Conservation (phyloP, 2,888 invertebrate species). For the Agonopterix alstromeriana region DNA sequence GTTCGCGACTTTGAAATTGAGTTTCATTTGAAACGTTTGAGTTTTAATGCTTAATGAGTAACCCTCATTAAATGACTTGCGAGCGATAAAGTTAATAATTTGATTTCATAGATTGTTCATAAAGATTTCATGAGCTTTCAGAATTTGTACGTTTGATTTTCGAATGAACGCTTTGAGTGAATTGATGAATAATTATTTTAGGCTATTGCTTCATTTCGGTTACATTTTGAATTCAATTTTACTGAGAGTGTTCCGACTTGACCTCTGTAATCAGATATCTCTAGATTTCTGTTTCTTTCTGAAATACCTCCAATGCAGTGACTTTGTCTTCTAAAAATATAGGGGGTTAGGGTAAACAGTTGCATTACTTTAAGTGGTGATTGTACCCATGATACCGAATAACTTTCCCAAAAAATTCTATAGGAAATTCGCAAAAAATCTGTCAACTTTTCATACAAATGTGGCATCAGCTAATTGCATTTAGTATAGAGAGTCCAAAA, state of each 20-base stretch:
- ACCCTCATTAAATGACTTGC: constrained; percentile 31
- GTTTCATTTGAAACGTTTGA: constrained; percentile 29
- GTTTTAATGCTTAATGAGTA: constrained; percentile 38
- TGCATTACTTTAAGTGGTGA: too few species aligned
- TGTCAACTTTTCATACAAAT: too few species aligned
- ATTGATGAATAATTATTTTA: neutral
- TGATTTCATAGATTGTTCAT: constrained; percentile 18
- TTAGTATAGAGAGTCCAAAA: too few species aligned
- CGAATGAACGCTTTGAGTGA: neutral
- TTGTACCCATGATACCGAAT: too few species aligned
- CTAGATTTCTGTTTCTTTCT: neutral
- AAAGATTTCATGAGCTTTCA: constrained; percentile 6
- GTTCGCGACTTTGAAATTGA: constrained; percentile 29
- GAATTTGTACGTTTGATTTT: neutral
- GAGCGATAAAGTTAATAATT: constrained; percentile 26
- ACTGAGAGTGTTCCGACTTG: neutral
- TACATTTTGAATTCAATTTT: neutral
- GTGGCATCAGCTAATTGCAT: too few species aligned
- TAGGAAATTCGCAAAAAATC: too few species aligned
- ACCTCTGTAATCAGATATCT: neutral
- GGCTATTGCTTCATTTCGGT: neutral
- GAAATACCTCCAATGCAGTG: too few species aligned
- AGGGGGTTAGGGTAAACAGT: too few species aligned
- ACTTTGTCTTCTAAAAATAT: too few species aligned
- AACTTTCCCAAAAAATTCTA: too few species aligned